phyloP scores from a whole-genome alignment of 2,888 invertebrate genomes.

The Agrochola circellaris region DNA sequence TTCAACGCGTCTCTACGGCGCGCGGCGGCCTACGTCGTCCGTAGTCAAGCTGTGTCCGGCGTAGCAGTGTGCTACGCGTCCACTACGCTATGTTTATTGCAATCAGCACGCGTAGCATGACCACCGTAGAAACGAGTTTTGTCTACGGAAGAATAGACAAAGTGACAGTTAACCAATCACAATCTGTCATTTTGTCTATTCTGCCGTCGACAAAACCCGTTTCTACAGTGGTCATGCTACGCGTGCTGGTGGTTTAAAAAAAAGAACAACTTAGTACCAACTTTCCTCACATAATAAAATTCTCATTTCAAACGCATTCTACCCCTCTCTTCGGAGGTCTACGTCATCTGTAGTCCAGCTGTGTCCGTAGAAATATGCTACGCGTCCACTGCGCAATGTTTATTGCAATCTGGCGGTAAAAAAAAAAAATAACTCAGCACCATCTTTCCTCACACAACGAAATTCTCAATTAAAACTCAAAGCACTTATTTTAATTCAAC shows the following conservation, averaged over 20 bases:
- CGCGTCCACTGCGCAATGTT: slow-evolving; percentile 85
- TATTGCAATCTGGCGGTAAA: slow-evolving; percentile 87
- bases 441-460: not conserved
- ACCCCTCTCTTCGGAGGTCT: not conserved
- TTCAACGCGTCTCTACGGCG: slow-evolving; percentile 67
- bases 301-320: not conserved
- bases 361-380: slow-evolving; percentile 74
- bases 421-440: slow-evolving; percentile 29
- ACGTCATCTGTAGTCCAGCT: too few relatives aligned
- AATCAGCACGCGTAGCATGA: too few relatives aligned
- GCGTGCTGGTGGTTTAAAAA: slow-evolving; percentile 68
- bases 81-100: slow-evolving; percentile 87
- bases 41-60: slow-evolving; percentile 78
- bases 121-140: too few relatives aligned
- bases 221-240: too few relatives aligned
- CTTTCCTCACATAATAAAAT: slow-evolving; percentile 11
- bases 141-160: too few relatives aligned
- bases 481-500: too few relatives aligned
- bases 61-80: slow-evolving; percentile 81
- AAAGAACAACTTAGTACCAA: not conserved
- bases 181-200: too few relatives aligned
- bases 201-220: too few relatives aligned
- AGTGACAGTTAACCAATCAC: too few relatives aligned
- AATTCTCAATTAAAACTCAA: not conserved
- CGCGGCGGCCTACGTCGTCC: slow-evolving; percentile 60